Percentiles rank a stretch among this genome's conserved stretches.
Conservation (phyloP, 92 coral and sea anemone species). For the Virgularia gustaviana region DNA sequence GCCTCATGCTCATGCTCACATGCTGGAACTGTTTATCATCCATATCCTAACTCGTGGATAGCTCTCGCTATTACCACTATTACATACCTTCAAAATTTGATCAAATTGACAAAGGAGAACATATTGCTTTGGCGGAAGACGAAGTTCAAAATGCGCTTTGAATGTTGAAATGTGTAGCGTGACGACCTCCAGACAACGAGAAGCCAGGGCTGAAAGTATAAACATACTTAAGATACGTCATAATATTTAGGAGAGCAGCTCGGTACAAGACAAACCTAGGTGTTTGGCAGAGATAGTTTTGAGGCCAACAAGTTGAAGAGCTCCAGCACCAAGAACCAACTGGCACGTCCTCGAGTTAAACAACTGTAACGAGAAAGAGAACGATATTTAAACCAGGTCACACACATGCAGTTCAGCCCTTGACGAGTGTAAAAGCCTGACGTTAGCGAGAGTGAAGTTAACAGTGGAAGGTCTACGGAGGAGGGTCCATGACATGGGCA, state of each 20-base stretch:
- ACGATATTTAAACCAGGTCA: too few species aligned
- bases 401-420: neutral
- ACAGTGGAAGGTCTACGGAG: too few species aligned
- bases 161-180: conserved; percentile 85
- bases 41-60: too few species aligned
- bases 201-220: conserved; percentile 66
- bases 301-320: conserved; percentile 90
- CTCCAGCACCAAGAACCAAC: conserved; percentile 94
- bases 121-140: conserved; percentile 92
- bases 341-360: conserved; percentile 98
- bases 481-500: too few species aligned
- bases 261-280: conserved; percentile 51
- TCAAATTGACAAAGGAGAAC: conserved; percentile 91
- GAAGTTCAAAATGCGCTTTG: conserved; percentile 86
- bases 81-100: conserved; percentile 83
- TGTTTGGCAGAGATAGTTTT: conserved; percentile 96
- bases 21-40: too few species aligned
- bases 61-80: too few species aligned
- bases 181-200: conserved; percentile 87
- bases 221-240: too few species aligned
- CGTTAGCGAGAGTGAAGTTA: neutral
- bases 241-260: too few species aligned
- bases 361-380: conserved; percentile 53
- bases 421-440: neutral
- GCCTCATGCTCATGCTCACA: too few species aligned